Base-by-base conservation (phyloP, 1,140 invertebrate genomes). In the Drosophila sucinea region DNA sequence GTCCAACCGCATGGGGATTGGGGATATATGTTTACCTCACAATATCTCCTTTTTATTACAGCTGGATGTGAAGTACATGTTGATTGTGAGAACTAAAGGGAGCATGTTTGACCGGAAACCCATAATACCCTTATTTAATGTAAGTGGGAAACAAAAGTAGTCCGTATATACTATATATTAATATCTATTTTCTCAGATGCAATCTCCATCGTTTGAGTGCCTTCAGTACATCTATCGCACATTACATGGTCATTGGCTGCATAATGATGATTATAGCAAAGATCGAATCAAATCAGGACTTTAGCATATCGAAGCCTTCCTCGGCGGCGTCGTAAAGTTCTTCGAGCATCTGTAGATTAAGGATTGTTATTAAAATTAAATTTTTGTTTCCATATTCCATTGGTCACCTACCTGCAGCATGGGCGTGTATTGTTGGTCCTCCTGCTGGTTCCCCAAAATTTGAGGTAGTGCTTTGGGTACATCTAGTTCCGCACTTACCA, bases 21-120 rank as follows among this genome's bases (percentile, higher is more conserved):
- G 40, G 1, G 27, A 27, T 25, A 23, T 6, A 4, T 41, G 8
- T 30, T 1, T 3, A 30, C 5, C 30, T 44, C n/a, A 3, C 3
- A 41, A 8, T 38, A 7, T 35, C 57, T 60, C 41, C 60, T 29
- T 63, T 71, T n/a, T 40, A 30, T 10, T 90, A 29, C 47, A 93
- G 93, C 73, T 93, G 60, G 87, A 91, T 75, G 74, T 93, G 1
- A 90, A 92, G 47, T 93, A 92, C 65, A 77, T 93, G 60, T 74
- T 93, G 25, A 92, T 92, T 23, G 61, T 93, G 30, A 73, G 92
- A 56, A 92, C 90, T 0, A 91, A 90, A 73, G 91, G 91, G 3
- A 71, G 32, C 25, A 32, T 80, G 40, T 86, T 86, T 5, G 60
- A 63, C 29, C 57, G 73, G 3, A 67, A 70, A 0, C 84, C 83